phyloP scores from a whole-genome alignment of 1,140 invertebrate genomes.

The Bathynomus jamesi region DNA sequence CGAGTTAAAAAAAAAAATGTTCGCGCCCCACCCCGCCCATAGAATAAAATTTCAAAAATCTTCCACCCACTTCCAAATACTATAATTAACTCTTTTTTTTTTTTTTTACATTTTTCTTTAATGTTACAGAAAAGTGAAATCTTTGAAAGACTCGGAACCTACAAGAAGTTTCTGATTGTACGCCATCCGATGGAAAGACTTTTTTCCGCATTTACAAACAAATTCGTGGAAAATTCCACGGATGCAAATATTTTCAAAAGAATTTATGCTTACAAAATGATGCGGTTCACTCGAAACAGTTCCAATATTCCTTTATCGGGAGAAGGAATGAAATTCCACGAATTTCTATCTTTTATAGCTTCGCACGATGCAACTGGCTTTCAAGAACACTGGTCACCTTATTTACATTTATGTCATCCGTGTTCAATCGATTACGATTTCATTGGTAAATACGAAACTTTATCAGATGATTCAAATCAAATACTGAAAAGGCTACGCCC shows the following conservation, averaged over 20 bases:
- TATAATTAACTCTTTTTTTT: too few relatives aligned
- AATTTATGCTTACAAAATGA: background rate
- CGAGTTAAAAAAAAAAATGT: background rate
- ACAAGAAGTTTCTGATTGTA: background rate
- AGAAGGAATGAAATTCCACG: background rate
- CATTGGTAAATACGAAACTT: conserved; percentile 1
- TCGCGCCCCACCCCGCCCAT: background rate
- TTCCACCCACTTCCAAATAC: too few relatives aligned
- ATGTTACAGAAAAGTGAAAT: background rate
- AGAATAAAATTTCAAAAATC: background rate
- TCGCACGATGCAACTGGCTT: background rate
- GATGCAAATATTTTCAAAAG: background rate
- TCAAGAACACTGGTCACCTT: conserved; percentile 15
- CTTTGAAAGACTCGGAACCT: background rate
- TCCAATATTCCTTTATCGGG: background rate
- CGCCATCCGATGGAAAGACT: background rate
- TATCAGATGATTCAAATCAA: background rate
- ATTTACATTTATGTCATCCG: conserved; percentile 10
- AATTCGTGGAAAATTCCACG: background rate
- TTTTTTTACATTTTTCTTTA: background rate
- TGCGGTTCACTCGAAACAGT: background rate
- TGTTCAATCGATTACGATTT: conserved; percentile 12
- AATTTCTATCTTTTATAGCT: background rate
- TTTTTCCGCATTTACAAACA: background rate
- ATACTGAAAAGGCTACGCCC: background rate